Evolutionary conservation across 2,888 invertebrate genomes (phyloP), one percentile per base, ranked within the genome.

Genomic region (Chouioia cunea): DNA sequence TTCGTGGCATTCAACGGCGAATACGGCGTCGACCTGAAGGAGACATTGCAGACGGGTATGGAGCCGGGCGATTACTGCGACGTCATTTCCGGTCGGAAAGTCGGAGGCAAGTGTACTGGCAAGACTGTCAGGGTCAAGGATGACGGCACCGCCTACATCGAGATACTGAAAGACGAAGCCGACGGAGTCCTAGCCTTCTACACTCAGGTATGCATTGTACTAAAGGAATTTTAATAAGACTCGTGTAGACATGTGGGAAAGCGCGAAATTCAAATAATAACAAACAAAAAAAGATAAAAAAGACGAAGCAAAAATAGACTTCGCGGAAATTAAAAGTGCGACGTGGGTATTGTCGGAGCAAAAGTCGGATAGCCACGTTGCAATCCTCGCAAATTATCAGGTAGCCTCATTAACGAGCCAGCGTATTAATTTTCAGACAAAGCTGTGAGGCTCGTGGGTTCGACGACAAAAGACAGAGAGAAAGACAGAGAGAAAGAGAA

Each of bases 41-140:
- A 88, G 78, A 87, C 80, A 46, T 85, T 93, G 44, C 82, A 90
- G 86, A 93, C 93, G 2, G 92, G 92, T 74, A 88, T 96, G 44
- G 91, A 93, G 1, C 88, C 90, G 62, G 96, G 96, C 46, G 87
- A 79, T 0, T 96, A 97, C 86, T 96, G 96, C 83, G 96, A 96
- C 85, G 88, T 96, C 23, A 93, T 95, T 75, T 91, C 92, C 20
- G 95, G 95, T 6, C 82, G 84, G 10, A 64, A 54, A 36, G 53
- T 54, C 43, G 54, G n/a, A 70, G 89, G 87, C 69, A 79, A 83
- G 4, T 94, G 94, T 79, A 90, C 91, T 0, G 93, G 93, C 36
- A 90, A 89, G 76, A 85, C 86, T 0, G 83, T 94, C 14, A 86
- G 81, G 0, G 93, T 94, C 0, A 89, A 87, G 20, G 80, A 81